These are phyloP conservation scores for Aradophagus sp. DNA, from an alignment of 1,140 invertebrate genomes.

Conservation along the genomic window DNA sequence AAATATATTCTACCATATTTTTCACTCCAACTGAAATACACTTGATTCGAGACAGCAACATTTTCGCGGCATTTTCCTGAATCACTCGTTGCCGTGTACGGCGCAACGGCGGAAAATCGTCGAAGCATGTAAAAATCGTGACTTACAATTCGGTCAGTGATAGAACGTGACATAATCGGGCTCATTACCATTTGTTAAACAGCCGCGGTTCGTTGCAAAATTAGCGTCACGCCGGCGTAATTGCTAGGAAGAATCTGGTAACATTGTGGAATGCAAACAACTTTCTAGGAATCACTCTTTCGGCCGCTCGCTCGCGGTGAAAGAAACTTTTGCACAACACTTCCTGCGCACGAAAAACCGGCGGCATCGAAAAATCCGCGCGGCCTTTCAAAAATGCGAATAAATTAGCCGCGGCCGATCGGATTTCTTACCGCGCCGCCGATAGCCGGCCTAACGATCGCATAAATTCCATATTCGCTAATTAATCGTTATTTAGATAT, in stretches of 20 bases:
- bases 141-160: conserved; percentile 9
- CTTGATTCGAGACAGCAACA: too few relatives aligned
- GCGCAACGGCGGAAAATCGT: too few relatives aligned
- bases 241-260: conserved; percentile 38
- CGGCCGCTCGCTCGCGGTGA: background rate
- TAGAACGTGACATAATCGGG: conserved; percentile 17
- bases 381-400: conserved; percentile 13
- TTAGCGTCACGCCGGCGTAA: conserved; percentile 30
- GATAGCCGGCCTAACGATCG: conserved; percentile 9
- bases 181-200: conserved; percentile 32
- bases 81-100: too few relatives aligned
- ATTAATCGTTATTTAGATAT: conserved; percentile 50
- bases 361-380: conserved; percentile 13
- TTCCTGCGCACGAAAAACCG: conserved; percentile 10
- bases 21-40: too few relatives aligned
- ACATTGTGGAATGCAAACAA: conserved; percentile 36
- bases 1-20: too few relatives aligned
- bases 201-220: conserved; percentile 22
- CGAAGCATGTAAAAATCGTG: background rate
- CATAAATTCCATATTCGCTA: conserved; percentile 39
- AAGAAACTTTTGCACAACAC: conserved; percentile 15
- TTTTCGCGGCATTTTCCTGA: too few relatives aligned
- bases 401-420: conserved; percentile 6
- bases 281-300: conserved; percentile 24
- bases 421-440: conserved; percentile 6